Evolutionary conservation across 2,888 invertebrate genomes (phyloP), one percentile per base, ranked within the genome.

Genomic region (Anagyrus pseudococci): DNA sequence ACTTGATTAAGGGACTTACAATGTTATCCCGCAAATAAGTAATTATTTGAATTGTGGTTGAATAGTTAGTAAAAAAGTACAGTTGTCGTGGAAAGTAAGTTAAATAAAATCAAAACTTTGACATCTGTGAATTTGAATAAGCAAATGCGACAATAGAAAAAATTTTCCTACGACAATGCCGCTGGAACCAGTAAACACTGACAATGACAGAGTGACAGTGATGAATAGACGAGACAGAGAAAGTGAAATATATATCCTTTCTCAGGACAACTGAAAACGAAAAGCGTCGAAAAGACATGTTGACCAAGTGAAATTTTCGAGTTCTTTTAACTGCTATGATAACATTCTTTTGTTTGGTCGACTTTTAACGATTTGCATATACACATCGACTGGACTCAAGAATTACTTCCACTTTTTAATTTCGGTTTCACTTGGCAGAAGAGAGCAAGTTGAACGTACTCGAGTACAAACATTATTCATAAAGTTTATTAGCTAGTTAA

Each of bases 391-490:
- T 46, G 6, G 8, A 37, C 23, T 13, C 43, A 15, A n/a, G 48
- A 19, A 7, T 48, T 37, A 1, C 37, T 46, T 41, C 40, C 25
- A 40, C 41, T 2, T 19, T 17, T 13, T 25, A 23, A 19, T 37
- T 17, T 15, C 17, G n/a, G 20, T 20, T 4, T 46, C 17, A 56
- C 47, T 37, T 2, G 7, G 6, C 46, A 20, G 22, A 1, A 20
- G 29, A 17, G 43, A 19, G 46, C 19, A 37, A 37, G 46, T 37
- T 46, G 46, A 46, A 33, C 47, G 47, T 56, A 58, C 41, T 25
- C 13, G 13, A 58, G 57, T 58, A 49, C 49, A 58, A 56, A 46
- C n/a, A n/a, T n/a, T n/a, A n/a, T n/a, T n/a, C n/a, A n/a, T 13
- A 22, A 13, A 46, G 46, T 17, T 25, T 25, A 25, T 48, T 41